Base-by-base conservation (phyloP, 1,140 invertebrate genomes). In the Chionoecetes opilio region DNA sequence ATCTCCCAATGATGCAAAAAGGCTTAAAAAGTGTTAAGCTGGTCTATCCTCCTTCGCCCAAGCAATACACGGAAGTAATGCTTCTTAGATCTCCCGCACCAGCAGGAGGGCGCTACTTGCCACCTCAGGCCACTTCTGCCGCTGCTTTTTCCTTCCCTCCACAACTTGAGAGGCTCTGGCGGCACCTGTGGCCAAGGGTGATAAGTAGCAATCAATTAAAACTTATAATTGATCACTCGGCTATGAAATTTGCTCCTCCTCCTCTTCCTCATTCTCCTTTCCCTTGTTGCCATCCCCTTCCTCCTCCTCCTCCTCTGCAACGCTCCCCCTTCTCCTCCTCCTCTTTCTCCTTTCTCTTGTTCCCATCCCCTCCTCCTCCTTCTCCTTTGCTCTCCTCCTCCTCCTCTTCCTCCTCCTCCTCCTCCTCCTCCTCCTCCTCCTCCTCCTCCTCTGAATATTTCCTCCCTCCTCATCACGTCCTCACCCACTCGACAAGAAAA, bases 161-260 rank as follows among this genome's bases (percentile, higher is more conserved):
- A 75, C 21, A 75, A 75, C 63, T 75, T 75, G 63, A n/a, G 63
- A 0, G 63, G 63, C 11, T 75, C n/a, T 75, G 21, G 63, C 63
- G 63, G 63, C 63, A 75, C 63, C 63, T 75, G 63, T 75, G 63
- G 63, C 63, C 63, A 26, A n/a, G 63, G 63, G 9, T 75, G 63
- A 75, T 75, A 75, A 75, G 63, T 75, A 75, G 63, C 63, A n/a
- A 75, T 75, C 63, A 75, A 75, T 75, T 75, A 75, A 75, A 75
- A 75, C 63, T 75, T 75, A 75, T 75, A 75, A 75, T 75, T 75
- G 63, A 75, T 75, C 63, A 75, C 63, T 75, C 63, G 63, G 63
- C 63, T 75, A 75, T 75, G 63, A 46, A 89, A 46, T 38, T 89
- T 32, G 34, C 53, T 32, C 90, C 46, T 46, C 90, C n/a, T 41